Conservation (phyloP, 2,797 vertebrate species). For the Acestrorhynchus altus region DNA sequence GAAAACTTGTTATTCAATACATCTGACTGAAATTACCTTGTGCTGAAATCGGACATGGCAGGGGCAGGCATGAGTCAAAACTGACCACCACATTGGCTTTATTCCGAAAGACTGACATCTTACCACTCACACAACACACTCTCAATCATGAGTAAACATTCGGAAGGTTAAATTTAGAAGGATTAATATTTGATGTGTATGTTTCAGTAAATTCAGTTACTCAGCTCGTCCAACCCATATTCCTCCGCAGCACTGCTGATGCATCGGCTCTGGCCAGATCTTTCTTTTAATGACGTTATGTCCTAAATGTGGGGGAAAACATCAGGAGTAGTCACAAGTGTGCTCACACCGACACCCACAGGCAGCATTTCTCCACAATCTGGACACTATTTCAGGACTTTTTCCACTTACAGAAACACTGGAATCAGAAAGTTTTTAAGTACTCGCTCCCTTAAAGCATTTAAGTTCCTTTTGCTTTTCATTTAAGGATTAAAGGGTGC, state of each 20-base stretch:
- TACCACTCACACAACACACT: no score
- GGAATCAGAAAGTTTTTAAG: no score
- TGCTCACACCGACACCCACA: constrained; percentile 7
- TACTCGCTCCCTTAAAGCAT: no score
- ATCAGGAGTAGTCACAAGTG: background rate
- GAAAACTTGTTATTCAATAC: no score
- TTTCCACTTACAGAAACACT: no score
- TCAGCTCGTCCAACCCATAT: background rate
- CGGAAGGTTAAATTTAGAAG: background rate
- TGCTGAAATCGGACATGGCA: no score
- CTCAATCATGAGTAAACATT: background rate
- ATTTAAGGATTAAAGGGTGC: no score
- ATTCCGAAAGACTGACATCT: no score
- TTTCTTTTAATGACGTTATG: constrained; percentile 12
- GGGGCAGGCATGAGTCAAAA: no score
- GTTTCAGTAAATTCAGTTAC: background rate
- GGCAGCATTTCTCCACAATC: background rate
- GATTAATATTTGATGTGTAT: background rate
- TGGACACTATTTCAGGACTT: background rate
- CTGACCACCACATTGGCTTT: no score
- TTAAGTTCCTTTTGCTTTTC: no score
- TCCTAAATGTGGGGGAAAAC: constrained; percentile 24
- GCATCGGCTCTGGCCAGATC: constrained; percentile 5
- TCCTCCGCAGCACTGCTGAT: constrained; percentile 2
- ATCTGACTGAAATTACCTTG: no score